Conservation (phyloP, 2,113 vertebrate genomes). For the Puntigrus tetrazona region DNA sequence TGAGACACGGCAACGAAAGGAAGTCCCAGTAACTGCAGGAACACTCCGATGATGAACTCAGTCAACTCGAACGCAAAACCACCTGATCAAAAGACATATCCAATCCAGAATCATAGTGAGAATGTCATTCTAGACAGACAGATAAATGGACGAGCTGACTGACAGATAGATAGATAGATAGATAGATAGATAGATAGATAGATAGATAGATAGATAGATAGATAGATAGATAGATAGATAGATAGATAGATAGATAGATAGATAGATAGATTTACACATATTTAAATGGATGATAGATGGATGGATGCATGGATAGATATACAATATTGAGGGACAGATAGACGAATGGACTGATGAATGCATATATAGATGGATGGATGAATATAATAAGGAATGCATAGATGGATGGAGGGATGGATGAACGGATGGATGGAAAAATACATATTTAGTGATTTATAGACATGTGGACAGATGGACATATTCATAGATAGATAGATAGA, state of each 20-base stretch:
- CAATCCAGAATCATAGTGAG: neutral
- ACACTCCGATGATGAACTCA: conserved; percentile 79
- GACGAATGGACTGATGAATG: neutral
- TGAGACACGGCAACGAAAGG: conserved; percentile 84
- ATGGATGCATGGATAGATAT: neutral
- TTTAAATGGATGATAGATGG: neutral
- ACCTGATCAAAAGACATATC: conserved; percentile 55
- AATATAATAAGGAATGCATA: too few species aligned
- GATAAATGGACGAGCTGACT: neutral
- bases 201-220: neutral
- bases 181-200: neutral
- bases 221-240: neutral
- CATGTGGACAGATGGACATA: too few species aligned
- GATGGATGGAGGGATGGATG: neutral
- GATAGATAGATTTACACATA: neutral
- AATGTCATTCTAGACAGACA: neutral
- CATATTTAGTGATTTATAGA: too few species aligned
- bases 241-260: neutral
- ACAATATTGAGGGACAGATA: neutral
- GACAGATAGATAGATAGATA: too few species aligned
- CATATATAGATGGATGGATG: neutral
- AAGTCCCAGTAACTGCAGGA: conserved; percentile 83
- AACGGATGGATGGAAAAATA: neutral
- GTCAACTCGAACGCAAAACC: conserved; percentile 74
- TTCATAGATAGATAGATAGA: neutral